Evolutionary conservation across 2,797 vertebrate genomes (phyloP).

Genomic region (Pempheris klunzingeri): DNA sequence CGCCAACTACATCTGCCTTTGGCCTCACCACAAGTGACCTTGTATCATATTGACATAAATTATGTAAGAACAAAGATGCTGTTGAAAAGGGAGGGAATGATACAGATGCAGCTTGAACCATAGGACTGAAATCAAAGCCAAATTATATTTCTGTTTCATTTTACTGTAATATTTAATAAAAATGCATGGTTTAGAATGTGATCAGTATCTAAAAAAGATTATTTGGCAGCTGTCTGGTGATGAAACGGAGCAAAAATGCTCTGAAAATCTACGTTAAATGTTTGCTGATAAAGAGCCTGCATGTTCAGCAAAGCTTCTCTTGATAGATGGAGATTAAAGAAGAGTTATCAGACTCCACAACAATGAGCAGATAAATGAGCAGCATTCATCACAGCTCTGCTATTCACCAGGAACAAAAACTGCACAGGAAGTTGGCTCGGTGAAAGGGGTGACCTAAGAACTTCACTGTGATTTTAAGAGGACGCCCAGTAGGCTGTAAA

Average conservation of each 20-base stretch:
- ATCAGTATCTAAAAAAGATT: neutral
- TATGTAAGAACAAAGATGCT: slow-evolving; percentile 50
- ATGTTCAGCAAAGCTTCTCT: slow-evolving; percentile 4
- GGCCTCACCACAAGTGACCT: slow-evolving; percentile 54
- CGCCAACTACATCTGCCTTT: slow-evolving; percentile 26
- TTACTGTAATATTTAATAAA: neutral
- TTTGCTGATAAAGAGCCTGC: slow-evolving; percentile 23
- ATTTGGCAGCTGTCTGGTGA: neutral
- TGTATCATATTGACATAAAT: slow-evolving; percentile 55
- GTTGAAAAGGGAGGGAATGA: neutral
- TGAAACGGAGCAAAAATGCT: too few species aligned
- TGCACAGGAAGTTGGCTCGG: slow-evolving; percentile 6
- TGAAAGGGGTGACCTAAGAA: slow-evolving; percentile 1
- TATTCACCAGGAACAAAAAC: slow-evolving; percentile 22
- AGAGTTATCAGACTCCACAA: slow-evolving; percentile 7
- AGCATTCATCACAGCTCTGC: slow-evolving; percentile 15
- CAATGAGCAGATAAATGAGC: neutral
- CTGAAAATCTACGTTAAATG: too few species aligned
- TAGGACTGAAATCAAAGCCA: neutral
- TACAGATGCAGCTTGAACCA: neutral
- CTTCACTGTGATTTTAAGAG: slow-evolving; percentile 20
- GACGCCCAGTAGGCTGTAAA: neutral
- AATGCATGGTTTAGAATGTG: neutral
- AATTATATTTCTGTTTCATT: neutral
- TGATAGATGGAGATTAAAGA: slow-evolving; percentile 36